phyloP scores from a whole-genome alignment of 1,140 invertebrate species.

The Panulirus ornatus region DNA sequence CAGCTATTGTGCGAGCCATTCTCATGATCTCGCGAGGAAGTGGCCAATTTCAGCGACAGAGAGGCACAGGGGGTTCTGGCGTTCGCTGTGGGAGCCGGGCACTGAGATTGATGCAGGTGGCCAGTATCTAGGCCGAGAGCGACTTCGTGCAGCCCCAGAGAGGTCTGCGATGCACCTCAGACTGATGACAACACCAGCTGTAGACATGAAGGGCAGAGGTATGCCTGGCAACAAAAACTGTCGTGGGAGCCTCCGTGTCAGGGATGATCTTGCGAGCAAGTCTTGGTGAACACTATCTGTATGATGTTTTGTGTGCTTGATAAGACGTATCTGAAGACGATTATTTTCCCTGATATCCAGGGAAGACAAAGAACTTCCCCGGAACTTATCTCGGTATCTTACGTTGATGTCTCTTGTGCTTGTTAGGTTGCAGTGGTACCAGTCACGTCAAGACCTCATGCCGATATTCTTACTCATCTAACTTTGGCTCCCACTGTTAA shows the following conservation, averaged over 20 bases:
- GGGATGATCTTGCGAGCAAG: background rate
- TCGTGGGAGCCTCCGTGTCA: no score
- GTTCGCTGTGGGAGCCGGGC: constrained; percentile 48
- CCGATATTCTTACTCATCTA: no score
- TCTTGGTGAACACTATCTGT: constrained; percentile 8
- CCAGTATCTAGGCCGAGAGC: background rate
- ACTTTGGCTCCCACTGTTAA: no score
- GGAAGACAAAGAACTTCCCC: background rate
- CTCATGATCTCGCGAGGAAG: constrained; percentile 56
- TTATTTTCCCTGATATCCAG: background rate
- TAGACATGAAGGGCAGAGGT: no score
- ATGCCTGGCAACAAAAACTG: no score
- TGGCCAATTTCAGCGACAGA: constrained; percentile 50
- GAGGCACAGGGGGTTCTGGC: constrained; percentile 3
- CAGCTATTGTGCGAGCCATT: constrained; percentile 57
- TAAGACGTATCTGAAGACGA: constrained; percentile 37
- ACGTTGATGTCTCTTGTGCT: no score
- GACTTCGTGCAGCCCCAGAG: background rate
- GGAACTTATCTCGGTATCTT: constrained; percentile 16
- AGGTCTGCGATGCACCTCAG: no score
- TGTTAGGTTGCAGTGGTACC: no score
- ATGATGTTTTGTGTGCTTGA: background rate
- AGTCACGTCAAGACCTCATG: no score
- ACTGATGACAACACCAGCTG: no score
- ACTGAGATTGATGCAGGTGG: constrained; percentile 52